Conservation (phyloP, 1,140 invertebrate genomes). For the Sycophaga agraensis region DNA sequence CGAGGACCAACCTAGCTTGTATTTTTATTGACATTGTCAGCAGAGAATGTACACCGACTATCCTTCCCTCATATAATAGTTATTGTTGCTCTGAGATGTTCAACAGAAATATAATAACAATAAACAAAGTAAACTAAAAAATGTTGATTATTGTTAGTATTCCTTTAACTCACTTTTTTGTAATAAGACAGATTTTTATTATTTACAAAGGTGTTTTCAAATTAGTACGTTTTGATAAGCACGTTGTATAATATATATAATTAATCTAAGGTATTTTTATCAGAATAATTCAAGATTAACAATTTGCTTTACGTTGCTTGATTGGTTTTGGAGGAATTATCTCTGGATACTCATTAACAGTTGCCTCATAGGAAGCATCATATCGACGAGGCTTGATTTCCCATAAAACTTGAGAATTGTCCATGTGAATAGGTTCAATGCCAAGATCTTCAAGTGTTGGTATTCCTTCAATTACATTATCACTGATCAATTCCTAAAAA, state of each 20-base stretch:
- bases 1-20: conserved; percentile 46
- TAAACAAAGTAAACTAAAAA: conserved; percentile 13
- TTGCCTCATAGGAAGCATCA: conserved; percentile 71
- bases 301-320: too few species aligned
- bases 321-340: conserved; percentile 21
- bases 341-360: conserved; percentile 72
- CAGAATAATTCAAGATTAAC: neutral
- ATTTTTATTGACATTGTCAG: conserved; percentile 42
- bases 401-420: conserved; percentile 74
- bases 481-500: conserved; percentile 73
- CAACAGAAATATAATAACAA: conserved; percentile 10
- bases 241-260: neutral
- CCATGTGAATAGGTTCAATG: conserved; percentile 72
- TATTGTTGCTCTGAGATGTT: conserved; percentile 26
- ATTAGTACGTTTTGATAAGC: conserved; percentile 1
- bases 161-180: neutral
- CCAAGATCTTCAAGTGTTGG: conserved; percentile 88
- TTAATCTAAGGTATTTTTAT: conserved; percentile 3
- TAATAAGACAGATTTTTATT: conserved; percentile 23
- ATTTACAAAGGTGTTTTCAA: conserved; percentile 15
- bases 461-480: conserved; percentile 64
- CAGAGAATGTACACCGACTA: conserved; percentile 28
- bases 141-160: neutral
- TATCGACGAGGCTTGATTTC: conserved; percentile 69
- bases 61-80: conserved; percentile 18